Base-by-base conservation (phyloP, 2,888 invertebrate genomes). In the Chrysolina oricalcia region DNA sequence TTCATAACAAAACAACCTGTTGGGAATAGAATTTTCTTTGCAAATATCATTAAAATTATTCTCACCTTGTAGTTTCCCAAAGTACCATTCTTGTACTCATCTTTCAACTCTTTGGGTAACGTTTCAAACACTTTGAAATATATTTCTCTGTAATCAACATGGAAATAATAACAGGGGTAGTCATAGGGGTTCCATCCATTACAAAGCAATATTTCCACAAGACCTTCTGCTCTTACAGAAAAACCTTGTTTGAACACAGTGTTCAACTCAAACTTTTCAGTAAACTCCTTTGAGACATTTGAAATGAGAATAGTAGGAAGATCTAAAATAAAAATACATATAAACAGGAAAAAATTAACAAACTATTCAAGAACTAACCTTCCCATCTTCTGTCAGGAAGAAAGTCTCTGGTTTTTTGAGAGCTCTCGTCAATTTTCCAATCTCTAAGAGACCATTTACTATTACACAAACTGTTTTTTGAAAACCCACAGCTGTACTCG, bases 361-460 rank as follows among this genome's bases (percentile, higher is more conserved):
- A 23, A 21, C 9, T 35, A 48, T 19, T 21, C 27, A 27, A 43
- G 5, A 23, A 72, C 72, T 78, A 81, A 87, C 87, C 86, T 85
- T 87, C 87, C 87, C 87, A 87, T 77, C 88, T 77, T 11, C 79
- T 78, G 67, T 88, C 88, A 15, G 82, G 80, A 62, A 87, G 83
- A 68, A 85, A 81, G 69, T 85, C 82, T 68, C 83, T 82, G 41
- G 83, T 85, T 74, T 78, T 84, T 15, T 81, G 78, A 41, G 85
- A 84, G 46, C 77, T 82, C 13, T 79, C 81, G 21, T 87, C 85
- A 56, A 85, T 82, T 70, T 81, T 72, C 88, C 88, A 88, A 70
- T 86, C 83, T 70, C 81, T 81, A 50, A 85, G 78, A 13, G 81
- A 68, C 87, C 87, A 88, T 62, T 81, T 76, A 56, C 79, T 78